Base-by-base conservation (phyloP, 2,888 invertebrate genomes). In the Meteorus colon region DNA sequence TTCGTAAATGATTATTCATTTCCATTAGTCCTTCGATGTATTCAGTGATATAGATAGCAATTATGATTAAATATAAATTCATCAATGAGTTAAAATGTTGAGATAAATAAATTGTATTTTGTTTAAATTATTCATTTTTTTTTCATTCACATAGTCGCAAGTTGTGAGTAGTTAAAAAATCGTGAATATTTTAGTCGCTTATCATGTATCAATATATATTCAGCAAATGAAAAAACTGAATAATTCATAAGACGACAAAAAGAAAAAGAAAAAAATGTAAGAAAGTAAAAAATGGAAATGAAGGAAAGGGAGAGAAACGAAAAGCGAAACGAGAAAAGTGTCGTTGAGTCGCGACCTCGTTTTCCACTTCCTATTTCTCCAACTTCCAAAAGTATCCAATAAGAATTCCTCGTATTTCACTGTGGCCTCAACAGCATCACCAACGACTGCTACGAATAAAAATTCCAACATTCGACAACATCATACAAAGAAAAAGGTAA, bases 381-480 rank as follows among this genome's bases (percentile, higher is more conserved):
- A 37, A 24, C 29, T 45, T 66, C 29, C 74, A 37, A 74, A 45
- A 74, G 68, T 74, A 74, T 74, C 69, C 74, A 74, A 74, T 74
- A 74, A 74, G 74, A 74, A 69, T 60, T 74, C 62, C 48, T 68
- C 68, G 62, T 74, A 62, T 74, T 68, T 74, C 74, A 60, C n/a
- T 62, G 41, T 69, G 55, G 55, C 24, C 27, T 8, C 66, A 41
- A 27, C 67, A 24, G 55, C 59, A 37, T 51, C 55, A 66, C 51
- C 66, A 31, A 37, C 51, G 31, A 51, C 29, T 65, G 45, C 72
- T 63, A 55, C 51, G 74, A 74, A 74, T 74, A 60, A 74, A 74
- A 74, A 74, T 74, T 74, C 62, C 51, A 51, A 62, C 31, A 12
- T 62, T 62, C 62, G 31, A 62, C 31, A 62, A 62, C 27, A 29